phyloP scores from a whole-genome alignment of 2,797 vertebrate species.

The Phrynocephalus vlangalii region DNA sequence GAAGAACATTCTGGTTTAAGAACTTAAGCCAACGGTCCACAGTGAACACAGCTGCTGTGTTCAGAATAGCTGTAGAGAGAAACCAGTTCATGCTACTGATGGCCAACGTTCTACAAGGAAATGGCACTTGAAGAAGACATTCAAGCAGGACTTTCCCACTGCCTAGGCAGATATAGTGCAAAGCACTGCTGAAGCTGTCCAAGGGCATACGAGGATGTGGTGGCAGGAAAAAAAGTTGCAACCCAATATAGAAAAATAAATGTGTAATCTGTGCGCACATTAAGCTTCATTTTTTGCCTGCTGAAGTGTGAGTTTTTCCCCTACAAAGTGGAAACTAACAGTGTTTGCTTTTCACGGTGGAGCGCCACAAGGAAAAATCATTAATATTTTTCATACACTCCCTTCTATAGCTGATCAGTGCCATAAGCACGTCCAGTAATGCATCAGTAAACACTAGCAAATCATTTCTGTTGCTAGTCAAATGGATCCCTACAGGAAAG shows the following conservation, averaged over 20 bases:
- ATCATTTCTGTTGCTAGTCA: background rate
- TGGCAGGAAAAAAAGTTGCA: background rate
- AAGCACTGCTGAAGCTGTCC: background rate
- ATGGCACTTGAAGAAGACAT: too few relatives aligned
- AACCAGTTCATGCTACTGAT: too few relatives aligned
- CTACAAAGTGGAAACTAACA: conserved; percentile 17
- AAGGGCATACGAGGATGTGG: background rate
- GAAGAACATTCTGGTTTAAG: too few relatives aligned
- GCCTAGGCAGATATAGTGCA: background rate
- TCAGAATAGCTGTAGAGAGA: too few relatives aligned
- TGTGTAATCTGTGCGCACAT: conserved; percentile 1
- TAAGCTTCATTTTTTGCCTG: conserved; percentile 16
- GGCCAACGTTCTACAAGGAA: too few relatives aligned
- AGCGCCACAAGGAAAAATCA: conserved; percentile 2
- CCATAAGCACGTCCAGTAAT: background rate
- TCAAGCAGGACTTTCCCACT: background rate
- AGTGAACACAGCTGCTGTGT: too few relatives aligned
- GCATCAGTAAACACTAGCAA: conserved; percentile 1
- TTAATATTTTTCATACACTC: conserved; percentile 5
- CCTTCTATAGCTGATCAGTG: background rate
- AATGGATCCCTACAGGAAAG: background rate
- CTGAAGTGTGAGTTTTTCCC: conserved; percentile 6
- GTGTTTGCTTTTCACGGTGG: background rate
- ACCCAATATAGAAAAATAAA: conserved; percentile 7
- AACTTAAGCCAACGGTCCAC: too few relatives aligned